These are phyloP conservation scores for Nymphicus hollandicus DNA, from an alignment of 2,113 vertebrate genomes.

Conservation along the genomic window DNA sequence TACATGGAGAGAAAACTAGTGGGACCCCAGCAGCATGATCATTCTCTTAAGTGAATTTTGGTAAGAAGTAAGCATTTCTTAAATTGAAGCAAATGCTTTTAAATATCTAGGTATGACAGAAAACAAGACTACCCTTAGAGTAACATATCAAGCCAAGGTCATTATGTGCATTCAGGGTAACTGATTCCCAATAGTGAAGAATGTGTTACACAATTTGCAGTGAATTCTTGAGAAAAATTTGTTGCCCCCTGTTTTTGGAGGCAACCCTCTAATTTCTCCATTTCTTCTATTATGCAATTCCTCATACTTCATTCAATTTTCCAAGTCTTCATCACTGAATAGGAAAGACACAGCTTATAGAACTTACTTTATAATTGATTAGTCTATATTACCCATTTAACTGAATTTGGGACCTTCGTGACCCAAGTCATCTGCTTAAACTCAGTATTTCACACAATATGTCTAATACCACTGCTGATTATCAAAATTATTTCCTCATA, in stretches of 20 bases:
- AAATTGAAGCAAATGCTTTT: background rate
- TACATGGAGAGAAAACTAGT: background rate
- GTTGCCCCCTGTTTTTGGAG: background rate
- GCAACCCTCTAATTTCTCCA: background rate
- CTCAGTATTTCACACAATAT: background rate
- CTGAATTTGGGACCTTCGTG: background rate
- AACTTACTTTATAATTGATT: background rate
- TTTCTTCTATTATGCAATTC: background rate
- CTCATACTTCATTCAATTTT: background rate
- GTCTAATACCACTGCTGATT: background rate
- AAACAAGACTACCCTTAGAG: background rate
- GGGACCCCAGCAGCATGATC: background rate
- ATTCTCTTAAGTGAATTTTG: background rate
- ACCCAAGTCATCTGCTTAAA: background rate
- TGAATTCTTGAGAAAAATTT: background rate
- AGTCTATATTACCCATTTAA: background rate
- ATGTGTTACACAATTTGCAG: background rate
- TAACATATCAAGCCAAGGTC: background rate
- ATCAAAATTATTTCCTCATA: background rate
- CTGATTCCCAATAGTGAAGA: background rate
- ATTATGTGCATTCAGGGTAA: background rate
- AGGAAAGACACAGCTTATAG: background rate
- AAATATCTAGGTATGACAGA: background rate
- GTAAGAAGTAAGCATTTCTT: background rate
- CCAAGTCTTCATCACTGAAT: background rate